Conservation (phyloP, 2,888 invertebrate species). For the Arge pagana region DNA sequence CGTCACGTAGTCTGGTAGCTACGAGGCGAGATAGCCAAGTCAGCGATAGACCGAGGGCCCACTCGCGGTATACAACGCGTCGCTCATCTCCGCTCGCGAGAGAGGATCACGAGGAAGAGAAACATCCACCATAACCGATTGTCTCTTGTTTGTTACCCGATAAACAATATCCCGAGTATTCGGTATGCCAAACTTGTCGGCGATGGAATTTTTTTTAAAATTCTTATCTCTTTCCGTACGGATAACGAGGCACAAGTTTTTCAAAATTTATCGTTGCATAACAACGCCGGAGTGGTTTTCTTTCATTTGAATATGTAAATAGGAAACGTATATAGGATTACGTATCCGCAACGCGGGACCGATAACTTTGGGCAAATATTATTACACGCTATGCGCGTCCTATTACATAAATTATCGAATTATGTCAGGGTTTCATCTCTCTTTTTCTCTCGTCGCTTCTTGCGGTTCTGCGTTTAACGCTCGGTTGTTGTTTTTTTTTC, state of each 20-base stretch:
- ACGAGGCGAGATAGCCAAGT: no score
- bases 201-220: not conserved
- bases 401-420: constrained; percentile 15
- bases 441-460: not conserved
- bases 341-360: not conserved
- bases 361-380: constrained; percentile 13
- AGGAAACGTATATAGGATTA: not conserved
- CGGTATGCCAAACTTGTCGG: no score
- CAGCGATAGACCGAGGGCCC: no score
- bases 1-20: constrained; percentile 20
- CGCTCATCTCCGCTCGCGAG: no score
- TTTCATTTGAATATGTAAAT: not conserved
- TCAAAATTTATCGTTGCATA: not conserved
- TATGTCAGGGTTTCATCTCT: constrained; percentile 10
- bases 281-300: no score
- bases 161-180: no score
- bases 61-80: no score
- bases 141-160: no score
- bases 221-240: not conserved
- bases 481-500: no score
- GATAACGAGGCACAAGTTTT: constrained; percentile 2
- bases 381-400: not conserved
- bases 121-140: no score
- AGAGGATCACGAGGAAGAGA: no score
- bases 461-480: no score